Conservation (phyloP, 2,113 vertebrate genomes). For the Numenius arquata region DNA sequence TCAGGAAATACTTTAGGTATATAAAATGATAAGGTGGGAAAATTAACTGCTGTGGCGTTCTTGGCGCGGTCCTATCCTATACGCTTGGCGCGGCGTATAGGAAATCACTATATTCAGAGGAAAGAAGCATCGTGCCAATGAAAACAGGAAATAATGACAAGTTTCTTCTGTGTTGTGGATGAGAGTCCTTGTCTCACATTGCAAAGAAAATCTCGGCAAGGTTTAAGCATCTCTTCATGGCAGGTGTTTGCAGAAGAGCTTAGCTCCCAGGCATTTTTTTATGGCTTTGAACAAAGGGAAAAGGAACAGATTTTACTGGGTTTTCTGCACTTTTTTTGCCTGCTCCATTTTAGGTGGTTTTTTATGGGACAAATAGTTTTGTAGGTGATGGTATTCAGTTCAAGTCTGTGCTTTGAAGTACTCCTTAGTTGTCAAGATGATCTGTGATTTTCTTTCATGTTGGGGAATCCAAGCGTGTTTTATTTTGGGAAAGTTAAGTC, state of each 20-base stretch:
- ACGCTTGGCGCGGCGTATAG: no score
- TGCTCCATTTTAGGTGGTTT: neutral
- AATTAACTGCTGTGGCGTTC: neutral
- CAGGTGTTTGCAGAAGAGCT: neutral
- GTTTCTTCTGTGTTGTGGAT: neutral
- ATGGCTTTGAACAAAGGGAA: neutral
- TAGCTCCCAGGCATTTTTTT: neutral
- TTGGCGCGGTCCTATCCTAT: no score
- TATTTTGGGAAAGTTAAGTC: neutral
- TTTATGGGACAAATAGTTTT: neutral
- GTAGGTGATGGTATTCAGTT: neutral
- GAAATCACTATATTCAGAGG: neutral
- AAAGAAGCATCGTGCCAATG: neutral
- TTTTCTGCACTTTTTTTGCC: fast-evolving
- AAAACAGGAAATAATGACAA: neutral
- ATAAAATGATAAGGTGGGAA: neutral
- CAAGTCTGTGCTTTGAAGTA: neutral
- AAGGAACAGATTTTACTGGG: no score
- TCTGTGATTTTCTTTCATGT: neutral
- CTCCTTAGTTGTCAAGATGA: neutral
- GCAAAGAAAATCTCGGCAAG: neutral
- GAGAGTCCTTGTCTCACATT: fast-evolving
- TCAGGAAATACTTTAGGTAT: neutral
- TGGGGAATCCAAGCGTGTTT: neutral
- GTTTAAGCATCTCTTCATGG: neutral